These are phyloP conservation scores for Cyclina sinensis DNA, from an alignment of 1,140 invertebrate genomes.

Conservation along the genomic window DNA sequence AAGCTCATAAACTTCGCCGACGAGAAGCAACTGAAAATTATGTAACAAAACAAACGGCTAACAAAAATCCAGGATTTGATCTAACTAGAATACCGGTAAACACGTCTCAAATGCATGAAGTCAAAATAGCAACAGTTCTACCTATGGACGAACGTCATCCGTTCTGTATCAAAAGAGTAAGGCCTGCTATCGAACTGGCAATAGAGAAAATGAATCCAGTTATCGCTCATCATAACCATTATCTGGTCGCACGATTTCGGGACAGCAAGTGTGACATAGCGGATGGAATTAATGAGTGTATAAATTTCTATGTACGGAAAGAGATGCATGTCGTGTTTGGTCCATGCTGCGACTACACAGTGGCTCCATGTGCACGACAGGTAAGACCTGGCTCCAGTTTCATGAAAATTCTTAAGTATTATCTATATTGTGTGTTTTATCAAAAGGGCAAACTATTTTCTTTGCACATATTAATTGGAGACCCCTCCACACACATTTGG, in stretches of 20 bases:
- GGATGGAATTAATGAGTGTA: conserved; percentile 78
- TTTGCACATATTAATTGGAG: too few species aligned
- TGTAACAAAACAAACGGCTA: background rate
- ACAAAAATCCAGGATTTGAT: background rate
- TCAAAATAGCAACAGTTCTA: conserved; percentile 27
- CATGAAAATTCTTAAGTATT: too few species aligned
- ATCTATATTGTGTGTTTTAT: too few species aligned
- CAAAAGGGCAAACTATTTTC: too few species aligned
- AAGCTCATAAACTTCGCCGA: background rate
- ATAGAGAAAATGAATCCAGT: conserved; percentile 63
- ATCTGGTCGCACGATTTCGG: conserved; percentile 69
- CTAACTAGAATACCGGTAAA: too few species aligned
- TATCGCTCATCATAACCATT: conserved; percentile 17
- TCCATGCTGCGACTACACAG: conserved; percentile 96
- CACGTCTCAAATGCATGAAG: too few species aligned
- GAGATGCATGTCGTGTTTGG: conserved; percentile 94
- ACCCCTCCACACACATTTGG: too few species aligned
- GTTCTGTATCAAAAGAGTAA: conserved; percentile 60
- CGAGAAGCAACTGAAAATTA: background rate
- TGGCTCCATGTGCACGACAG: conserved; percentile 96
- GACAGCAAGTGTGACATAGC: conserved; percentile 78
- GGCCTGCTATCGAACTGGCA: conserved; percentile 67
- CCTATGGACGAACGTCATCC: conserved; percentile 20
- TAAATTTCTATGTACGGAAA: conserved; percentile 78
- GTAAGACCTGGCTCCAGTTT: too few species aligned